Base-by-base conservation (phyloP, 1,140 invertebrate genomes). In the Bemisia tabaci region DNA sequence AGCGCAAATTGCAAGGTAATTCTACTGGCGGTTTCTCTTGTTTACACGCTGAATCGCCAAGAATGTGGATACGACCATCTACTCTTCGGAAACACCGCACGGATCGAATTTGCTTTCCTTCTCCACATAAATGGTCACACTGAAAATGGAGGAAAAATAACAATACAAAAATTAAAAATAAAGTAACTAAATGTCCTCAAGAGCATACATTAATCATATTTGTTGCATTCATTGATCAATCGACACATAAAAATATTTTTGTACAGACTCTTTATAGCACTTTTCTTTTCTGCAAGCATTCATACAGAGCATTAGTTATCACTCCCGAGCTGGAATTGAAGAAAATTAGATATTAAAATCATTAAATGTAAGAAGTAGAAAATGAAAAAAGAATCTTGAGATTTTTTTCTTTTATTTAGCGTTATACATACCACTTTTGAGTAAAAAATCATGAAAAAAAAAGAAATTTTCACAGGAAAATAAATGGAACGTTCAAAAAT, bases 121-220 rank as follows among this genome's bases (percentile, higher is more conserved):
- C 83, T 0, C 92, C 94, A 75, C 94, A 97, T 12, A 94, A 79
- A 73, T 87, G 87, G 74, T 93, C 86, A 73, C 94, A 97, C 87
- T 94, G 68, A 22, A 72, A 74, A 70, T 61, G 2, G 64, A 68
- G 1, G n/a, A n/a, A n/a, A n/a, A n/a, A n/a, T n/a, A n/a, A n/a
- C n/a, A n/a, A n/a, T n/a, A n/a, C n/a, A n/a, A n/a, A n/a, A n/a
- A n/a, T n/a, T n/a, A n/a, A n/a, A n/a, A n/a, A n/a, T n/a, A n/a
- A 23, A 63, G 62, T 39, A 60, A 61, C 60, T 33, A 48, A 60
- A 68, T 62, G 2, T 60, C 5, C 22, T 26, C 65, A 60, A 67
- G 24, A 22, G 2, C 21, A 17, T 23, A 12, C 11, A 60, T n/a
- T n/a, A n/a, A n/a, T n/a, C n/a, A n/a, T n/a, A n/a, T n/a, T n/a